A percentile compares a stretch with the other conserved stretches of the same genome.
Evolutionary conservation across 2,113 vertebrate genomes (phyloP).

Genomic region (Origma solitaria): DNA sequence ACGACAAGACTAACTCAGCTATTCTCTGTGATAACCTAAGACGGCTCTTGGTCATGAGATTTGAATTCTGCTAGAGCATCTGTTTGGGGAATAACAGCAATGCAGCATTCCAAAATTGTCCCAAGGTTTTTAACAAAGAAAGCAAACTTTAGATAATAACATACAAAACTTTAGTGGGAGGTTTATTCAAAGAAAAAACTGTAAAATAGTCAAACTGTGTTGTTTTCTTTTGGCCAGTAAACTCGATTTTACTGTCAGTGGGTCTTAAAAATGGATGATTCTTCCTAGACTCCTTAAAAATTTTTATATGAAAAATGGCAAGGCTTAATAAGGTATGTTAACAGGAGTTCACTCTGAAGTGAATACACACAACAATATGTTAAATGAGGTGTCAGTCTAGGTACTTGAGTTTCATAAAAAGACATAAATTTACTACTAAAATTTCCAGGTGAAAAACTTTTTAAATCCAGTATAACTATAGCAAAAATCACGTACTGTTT

Average conservation of each 20-base stretch:
- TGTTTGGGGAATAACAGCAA: background rate
- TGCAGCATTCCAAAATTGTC: background rate
- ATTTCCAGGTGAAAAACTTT: background rate
- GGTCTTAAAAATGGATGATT: background rate
- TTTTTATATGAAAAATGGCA: background rate
- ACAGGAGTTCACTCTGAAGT: background rate
- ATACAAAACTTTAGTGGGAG: background rate
- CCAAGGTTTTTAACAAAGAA: background rate
- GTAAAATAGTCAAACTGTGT: background rate
- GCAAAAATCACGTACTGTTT: background rate
- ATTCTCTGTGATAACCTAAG: background rate
- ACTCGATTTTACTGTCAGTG: background rate
- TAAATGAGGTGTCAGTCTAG: background rate
- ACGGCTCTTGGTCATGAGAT: background rate
- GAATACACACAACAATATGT: background rate
- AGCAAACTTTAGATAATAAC: background rate
- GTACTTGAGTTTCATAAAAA: background rate
- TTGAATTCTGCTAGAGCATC: background rate
- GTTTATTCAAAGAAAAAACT: background rate
- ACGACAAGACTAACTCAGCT: background rate
- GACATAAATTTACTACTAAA: background rate
- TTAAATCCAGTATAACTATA: background rate
- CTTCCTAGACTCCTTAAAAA: background rate
- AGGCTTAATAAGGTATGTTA: background rate
- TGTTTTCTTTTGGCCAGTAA: background rate